These are phyloP conservation scores for Pseudomyrmex flavicornis DNA, from an alignment of 1,140 invertebrate genomes.

Conservation along the genomic window DNA sequence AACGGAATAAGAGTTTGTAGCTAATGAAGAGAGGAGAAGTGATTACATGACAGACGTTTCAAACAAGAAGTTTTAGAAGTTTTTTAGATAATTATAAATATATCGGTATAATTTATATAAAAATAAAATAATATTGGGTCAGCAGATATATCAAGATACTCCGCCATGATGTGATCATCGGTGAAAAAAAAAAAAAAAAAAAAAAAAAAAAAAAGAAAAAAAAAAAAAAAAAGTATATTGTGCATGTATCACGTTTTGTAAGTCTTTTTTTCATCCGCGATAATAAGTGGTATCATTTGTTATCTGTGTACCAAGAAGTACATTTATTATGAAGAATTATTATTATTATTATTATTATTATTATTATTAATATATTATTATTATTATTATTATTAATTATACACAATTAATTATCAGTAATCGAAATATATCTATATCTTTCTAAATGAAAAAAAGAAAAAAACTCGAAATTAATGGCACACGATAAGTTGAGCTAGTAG, in stretches of 20 bases:
- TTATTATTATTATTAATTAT: constrained; percentile 72
- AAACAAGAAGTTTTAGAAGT: constrained; percentile 81
- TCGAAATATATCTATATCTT: constrained; percentile 71
- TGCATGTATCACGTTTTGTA: constrained; percentile 84
- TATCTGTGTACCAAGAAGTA: constrained; percentile 83
- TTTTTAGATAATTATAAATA: constrained; percentile 82
- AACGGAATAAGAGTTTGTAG: constrained; percentile 51
- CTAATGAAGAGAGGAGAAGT: constrained; percentile 41
- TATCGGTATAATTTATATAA: constrained; percentile 80
- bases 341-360: constrained; percentile 67
- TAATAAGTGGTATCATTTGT: constrained; percentile 78
- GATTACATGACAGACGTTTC: constrained; percentile 74
- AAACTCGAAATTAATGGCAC: constrained; percentile 59
- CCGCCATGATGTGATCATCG: constrained; percentile 73
- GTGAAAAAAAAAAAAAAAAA: constrained; percentile 68
- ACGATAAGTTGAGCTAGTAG: constrained; percentile 70
- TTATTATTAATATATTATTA: constrained; percentile 32
- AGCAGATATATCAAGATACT: constrained; percentile 73
- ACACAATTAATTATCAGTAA: constrained; percentile 70
- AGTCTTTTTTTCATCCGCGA: constrained; percentile 81
- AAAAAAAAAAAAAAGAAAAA: constrained; percentile 51
- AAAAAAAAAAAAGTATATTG: constrained; percentile 78
- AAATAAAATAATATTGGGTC: constrained; percentile 71
- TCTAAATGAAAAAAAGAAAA: constrained; percentile 57
- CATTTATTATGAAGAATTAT: constrained; percentile 81